Percentiles rank a stretch among this genome's conserved stretches.
phyloP scores from a whole-genome alignment of 2,888 invertebrate genomes.

The Metopia argyrocephala region DNA sequence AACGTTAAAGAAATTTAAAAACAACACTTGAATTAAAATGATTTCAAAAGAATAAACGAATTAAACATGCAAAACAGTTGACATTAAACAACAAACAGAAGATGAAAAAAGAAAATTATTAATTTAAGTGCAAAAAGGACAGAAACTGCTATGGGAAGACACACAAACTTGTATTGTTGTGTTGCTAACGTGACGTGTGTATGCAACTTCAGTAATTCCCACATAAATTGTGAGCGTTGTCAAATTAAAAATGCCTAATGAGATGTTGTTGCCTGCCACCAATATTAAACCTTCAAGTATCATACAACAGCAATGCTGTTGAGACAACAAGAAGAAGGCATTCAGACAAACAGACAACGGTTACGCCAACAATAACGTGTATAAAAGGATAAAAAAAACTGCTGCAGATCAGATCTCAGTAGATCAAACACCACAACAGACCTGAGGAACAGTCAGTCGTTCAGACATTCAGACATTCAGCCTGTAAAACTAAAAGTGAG shows the following conservation, averaged over 20 bases:
- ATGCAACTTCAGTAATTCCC: slow-evolving; percentile 69
- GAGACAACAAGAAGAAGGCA: slow-evolving; percentile 35
- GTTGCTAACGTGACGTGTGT: slow-evolving; percentile 38
- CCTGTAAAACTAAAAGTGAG: not conserved
- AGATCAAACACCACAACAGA: slow-evolving; percentile 17
- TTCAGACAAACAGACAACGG: slow-evolving; percentile 19
- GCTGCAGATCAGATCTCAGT: slow-evolving; percentile 48
- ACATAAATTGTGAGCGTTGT: slow-evolving; percentile 76
- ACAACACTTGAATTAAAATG: slow-evolving; percentile 54
- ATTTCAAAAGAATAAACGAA: slow-evolving; percentile 36
- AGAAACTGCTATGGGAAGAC: slow-evolving; percentile 18
- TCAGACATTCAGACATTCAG: not conserved
- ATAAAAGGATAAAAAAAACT: slow-evolving; percentile 42
- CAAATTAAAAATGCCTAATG: slow-evolving; percentile 76
- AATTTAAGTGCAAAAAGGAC: not conserved
- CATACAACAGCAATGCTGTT: slow-evolving; percentile 50
- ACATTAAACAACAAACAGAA: slow-evolving; percentile 40
- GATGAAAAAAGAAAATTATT: not conserved
- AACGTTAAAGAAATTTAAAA: slow-evolving; percentile 34
- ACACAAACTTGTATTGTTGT: not conserved
- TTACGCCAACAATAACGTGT: slow-evolving; percentile 31
- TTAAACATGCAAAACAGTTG: slow-evolving; percentile 60
- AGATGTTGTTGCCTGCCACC: slow-evolving; percentile 67
- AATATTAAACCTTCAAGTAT: slow-evolving; percentile 60
- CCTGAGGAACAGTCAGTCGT: not conserved